Conservation (phyloP, 2,113 vertebrate species). For the Anser brachyrhynchus region DNA sequence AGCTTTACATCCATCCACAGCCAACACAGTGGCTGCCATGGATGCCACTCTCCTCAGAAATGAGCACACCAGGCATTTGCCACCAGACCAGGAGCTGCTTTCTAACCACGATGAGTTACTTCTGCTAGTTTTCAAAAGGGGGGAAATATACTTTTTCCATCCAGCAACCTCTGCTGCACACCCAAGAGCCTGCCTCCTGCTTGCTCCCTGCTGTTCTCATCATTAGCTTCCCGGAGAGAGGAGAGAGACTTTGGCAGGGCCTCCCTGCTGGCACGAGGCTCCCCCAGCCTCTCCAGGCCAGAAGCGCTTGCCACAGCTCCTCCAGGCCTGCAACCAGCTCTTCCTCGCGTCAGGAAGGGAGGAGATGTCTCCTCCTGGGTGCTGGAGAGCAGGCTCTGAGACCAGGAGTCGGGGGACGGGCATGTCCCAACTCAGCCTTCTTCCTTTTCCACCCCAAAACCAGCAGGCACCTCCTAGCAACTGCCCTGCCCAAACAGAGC, state of each 20-base stretch:
- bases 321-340: background rate
- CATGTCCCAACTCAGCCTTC: constrained; percentile 24
- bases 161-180: background rate
- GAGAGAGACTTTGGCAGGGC: constrained; percentile 22
- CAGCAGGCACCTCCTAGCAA: constrained; percentile 55
- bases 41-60: background rate
- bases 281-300: background rate
- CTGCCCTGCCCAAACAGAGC: constrained; percentile 45
- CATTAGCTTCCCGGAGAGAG: background rate
- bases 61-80: background rate
- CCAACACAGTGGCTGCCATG: background rate
- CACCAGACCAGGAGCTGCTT: background rate
- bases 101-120: background rate
- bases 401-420: background rate
- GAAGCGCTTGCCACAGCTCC: background rate
- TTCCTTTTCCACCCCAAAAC: constrained; percentile 42
- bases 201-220: constrained; percentile 26
- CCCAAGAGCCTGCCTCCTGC: background rate
- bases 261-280: background rate
- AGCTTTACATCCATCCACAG: background rate
- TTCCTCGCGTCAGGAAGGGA: constrained; percentile 7
- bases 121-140: background rate
- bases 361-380: constrained; percentile 18
- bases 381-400: constrained; percentile 7
- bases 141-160: background rate